A percentile compares a stretch with the other conserved stretches of the same genome.
phyloP scores from a whole-genome alignment of 2,888 invertebrate species.

The Dryobotodes eremita region DNA sequence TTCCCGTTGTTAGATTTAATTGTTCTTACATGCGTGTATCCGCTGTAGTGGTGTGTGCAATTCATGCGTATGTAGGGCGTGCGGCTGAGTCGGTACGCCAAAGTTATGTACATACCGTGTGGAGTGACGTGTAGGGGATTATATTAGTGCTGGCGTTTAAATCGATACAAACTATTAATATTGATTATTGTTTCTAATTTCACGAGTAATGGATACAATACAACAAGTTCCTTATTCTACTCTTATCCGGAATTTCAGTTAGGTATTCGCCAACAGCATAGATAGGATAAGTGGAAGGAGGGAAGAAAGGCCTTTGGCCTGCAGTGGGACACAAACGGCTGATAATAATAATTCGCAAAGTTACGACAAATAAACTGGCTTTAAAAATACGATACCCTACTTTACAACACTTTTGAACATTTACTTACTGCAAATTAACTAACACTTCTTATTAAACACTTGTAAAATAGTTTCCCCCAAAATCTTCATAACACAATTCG shows the following conservation, averaged over 20 bases:
- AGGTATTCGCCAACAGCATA: background rate
- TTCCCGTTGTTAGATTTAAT: slow-evolving; percentile 72
- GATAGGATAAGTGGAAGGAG: background rate
- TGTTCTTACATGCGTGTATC: slow-evolving; percentile 70
- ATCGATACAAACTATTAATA: slow-evolving; percentile 33
- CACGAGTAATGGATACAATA: background rate
- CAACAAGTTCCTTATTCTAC: background rate
- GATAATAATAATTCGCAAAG: background rate
- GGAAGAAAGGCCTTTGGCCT: background rate
- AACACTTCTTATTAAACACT: slow-evolving; percentile 3
- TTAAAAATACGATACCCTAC: background rate
- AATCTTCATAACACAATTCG: slow-evolving; percentile 56
- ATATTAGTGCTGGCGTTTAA: slow-evolving; percentile 11
- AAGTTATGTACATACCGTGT: slow-evolving; percentile 18
- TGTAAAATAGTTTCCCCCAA: slow-evolving; percentile 34
- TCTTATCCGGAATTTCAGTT: background rate
- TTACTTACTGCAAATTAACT: background rate
- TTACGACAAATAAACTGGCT: background rate
- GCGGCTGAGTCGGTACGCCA: slow-evolving; percentile 3
- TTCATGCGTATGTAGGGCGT: slow-evolving; percentile 35
- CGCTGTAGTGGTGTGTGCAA: slow-evolving; percentile 47
- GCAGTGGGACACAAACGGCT: background rate
- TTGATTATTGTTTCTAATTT: slow-evolving; percentile 3
- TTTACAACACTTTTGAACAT: too few relatives aligned
- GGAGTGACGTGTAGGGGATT: slow-evolving; percentile 31